Conservation (phyloP, 1,140 invertebrate genomes). For the Leptinotarsa undecemlineata region DNA sequence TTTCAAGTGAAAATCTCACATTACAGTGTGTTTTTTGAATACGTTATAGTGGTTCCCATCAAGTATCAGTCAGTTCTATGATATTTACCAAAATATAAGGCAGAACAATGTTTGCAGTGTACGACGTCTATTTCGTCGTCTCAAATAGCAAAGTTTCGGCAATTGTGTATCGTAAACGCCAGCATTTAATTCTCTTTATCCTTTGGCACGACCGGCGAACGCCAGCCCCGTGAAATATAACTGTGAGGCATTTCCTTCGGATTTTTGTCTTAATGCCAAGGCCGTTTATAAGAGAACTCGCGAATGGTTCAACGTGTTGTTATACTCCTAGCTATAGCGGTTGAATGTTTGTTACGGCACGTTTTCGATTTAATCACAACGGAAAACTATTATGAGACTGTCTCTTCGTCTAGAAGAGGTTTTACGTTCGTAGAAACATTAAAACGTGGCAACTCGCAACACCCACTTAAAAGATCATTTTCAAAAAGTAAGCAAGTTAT, state of each 20-base stretch:
- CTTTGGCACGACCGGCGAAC: not conserved
- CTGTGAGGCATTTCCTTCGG: constrained; percentile 1
- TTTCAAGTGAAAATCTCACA: too few relatives aligned
- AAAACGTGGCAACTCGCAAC: too few relatives aligned
- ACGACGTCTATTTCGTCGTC: not conserved
- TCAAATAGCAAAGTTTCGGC: not conserved
- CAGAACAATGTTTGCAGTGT: too few relatives aligned
- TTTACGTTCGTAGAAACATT: too few relatives aligned
- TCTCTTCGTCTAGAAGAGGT: too few relatives aligned
- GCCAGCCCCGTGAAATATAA: constrained; percentile 2
- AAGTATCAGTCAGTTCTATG: too few relatives aligned
- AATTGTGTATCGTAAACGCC: not conserved
- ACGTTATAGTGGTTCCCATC: too few relatives aligned
- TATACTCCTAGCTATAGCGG: constrained; percentile 11
- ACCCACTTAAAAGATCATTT: too few relatives aligned
- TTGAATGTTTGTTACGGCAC: not conserved
- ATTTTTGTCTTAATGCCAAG: constrained; percentile 21
- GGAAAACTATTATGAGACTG: not conserved
- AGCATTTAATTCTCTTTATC: not conserved
- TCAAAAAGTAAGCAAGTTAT: too few relatives aligned
- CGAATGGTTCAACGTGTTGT: not conserved
- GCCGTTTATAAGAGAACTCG: constrained; percentile 12
- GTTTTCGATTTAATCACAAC: not conserved
- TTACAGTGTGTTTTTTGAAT: too few relatives aligned
- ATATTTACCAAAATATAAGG: too few relatives aligned